Base-by-base conservation (phyloP, 2,888 invertebrate genomes). In the Scotopteryx bipunctaria region DNA sequence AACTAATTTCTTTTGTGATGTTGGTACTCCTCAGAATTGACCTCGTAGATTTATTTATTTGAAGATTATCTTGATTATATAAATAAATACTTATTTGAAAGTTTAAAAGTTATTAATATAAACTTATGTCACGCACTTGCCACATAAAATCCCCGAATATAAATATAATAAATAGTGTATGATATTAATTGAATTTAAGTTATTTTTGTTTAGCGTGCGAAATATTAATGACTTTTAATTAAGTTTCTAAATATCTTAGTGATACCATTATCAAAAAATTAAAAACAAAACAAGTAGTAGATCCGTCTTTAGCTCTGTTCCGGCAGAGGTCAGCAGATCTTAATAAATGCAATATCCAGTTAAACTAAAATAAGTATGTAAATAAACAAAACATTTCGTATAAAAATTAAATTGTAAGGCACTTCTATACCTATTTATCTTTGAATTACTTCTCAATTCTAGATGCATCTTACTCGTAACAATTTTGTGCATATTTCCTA, bases 341-440 rank as follows among this genome's bases (percentile, higher is more conserved):
- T 25, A 74, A 79, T 88, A 89, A 89, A 88, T 87, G 87, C 88
- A 86, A 76, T 79, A 77, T 80, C 79, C 81, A 84, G 81, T 80
- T 67, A 57, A 59, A 73, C 68, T 72, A 69, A 69, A 76, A 70
- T 66, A 63, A 75, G 79, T 71, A 60, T n/a, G n/a, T n/a, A n/a
- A 71, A 73, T 71, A 70, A 74, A 71, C 66, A 74, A 76, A 76
- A 77, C 58, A 74, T 74, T 53, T 55, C 33, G 36, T 83, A 79
- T 73, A 83, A 83, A 88, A 88, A 88, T 78, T 81, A 86, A 86
- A 84, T 83, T 71, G 84, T 90, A 90, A 90, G 90, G 90, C 90
- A 90, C 90, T 89, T 89, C 86, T 88, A 86, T 87, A 47, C 42
- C 51, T 46, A 81, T 87, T 79, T 73, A 77, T 82, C 31, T 76